Evolutionary conservation across 2,888 invertebrate species (phyloP), one percentile per base, ranked within the genome.

Genomic region (Carcina quercana): DNA sequence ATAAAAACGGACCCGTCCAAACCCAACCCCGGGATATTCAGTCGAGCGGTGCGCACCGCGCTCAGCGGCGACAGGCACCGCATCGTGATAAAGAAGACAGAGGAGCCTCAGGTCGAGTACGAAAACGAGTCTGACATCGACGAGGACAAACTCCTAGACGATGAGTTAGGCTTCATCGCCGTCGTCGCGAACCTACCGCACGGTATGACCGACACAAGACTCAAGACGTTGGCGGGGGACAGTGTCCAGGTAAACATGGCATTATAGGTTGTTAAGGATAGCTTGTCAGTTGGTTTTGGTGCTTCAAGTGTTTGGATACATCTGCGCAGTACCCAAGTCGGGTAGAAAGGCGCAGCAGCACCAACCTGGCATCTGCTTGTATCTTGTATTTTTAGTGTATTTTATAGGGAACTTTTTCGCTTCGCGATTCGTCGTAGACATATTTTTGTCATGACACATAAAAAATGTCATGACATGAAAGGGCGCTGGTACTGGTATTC

Each of bases 191-290:
- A 83, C 31, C 38, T 85, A 24, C 84, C 84, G 0, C 76, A 67
- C 40, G 84, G 82, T 1, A 84, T 85, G 63, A 85, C 84, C 0
- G 75, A 78, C 30, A 74, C 82, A 0, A 41, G 84, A 6, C 40
- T 85, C 34, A 61, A 61, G 28, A 76, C 83, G 0, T 40, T 85
- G 19, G 84, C 84, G 0, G 84, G 83, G 4, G 48, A 28, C 28
- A 67, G 74, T 33, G 71, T 78, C 21, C 84, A 85, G 84, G 84
- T 85, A 84, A 22, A 22, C 22, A 22, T 22, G 22, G 5, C 22
- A 11, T 22, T 22, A 19, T 8, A 24, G 10, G 24, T 3, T 24
- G 24, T 10, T 24, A 11, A 10, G 6, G 8, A 11, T 25, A 4
- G 6, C 13, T 6, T 25, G 13, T 25, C 13, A 25, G 5, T 3